Evolutionary conservation across 2,888 invertebrate genomes (phyloP).

Genomic region (Drosophila sordidapex): DNA sequence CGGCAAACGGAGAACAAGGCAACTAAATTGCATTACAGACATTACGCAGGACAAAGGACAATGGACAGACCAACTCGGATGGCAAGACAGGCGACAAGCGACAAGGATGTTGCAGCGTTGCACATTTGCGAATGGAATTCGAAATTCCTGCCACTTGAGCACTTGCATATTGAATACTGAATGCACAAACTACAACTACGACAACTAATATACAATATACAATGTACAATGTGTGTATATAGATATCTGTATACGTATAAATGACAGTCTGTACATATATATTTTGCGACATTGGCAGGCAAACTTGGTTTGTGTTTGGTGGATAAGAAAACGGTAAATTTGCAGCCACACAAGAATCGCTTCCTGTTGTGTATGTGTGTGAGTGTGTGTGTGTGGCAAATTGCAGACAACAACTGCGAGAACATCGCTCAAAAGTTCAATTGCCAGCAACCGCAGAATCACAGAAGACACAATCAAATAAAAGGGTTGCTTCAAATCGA

Average conservation of each 20-base stretch:
- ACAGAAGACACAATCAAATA: conserved; percentile 30
- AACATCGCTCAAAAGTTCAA: conserved; percentile 59
- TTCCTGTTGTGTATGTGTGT: conserved; percentile 7
- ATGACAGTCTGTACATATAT: conserved; percentile 58
- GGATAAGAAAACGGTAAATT: conserved; percentile 81
- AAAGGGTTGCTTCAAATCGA: conserved; percentile 6
- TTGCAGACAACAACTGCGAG: conserved; percentile 49
- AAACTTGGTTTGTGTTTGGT: conserved; percentile 17
- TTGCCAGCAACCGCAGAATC: conserved; percentile 50
- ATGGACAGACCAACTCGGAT: conserved; percentile 23
- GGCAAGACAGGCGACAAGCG: conserved; percentile 50
- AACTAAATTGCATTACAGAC: conserved; percentile 79
- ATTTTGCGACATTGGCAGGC: conserved; percentile 41
- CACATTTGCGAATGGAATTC: conserved; percentile 75
- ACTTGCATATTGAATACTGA: conserved; percentile 61
- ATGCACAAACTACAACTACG: conserved; percentile 33
- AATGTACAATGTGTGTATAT: background rate
- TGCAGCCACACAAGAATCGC: conserved; percentile 53
- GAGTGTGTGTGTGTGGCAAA: background rate
- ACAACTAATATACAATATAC: conserved; percentile 27
- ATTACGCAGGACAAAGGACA: conserved; percentile 54
- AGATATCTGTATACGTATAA: conserved; percentile 23
- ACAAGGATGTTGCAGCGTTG: conserved; percentile 74
- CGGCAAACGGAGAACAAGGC: conserved; percentile 69
- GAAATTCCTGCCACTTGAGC: conserved; percentile 54